These are phyloP conservation scores for Bujurquina vittata DNA, from an alignment of 2,113 vertebrate species.

Conservation along the genomic window DNA sequence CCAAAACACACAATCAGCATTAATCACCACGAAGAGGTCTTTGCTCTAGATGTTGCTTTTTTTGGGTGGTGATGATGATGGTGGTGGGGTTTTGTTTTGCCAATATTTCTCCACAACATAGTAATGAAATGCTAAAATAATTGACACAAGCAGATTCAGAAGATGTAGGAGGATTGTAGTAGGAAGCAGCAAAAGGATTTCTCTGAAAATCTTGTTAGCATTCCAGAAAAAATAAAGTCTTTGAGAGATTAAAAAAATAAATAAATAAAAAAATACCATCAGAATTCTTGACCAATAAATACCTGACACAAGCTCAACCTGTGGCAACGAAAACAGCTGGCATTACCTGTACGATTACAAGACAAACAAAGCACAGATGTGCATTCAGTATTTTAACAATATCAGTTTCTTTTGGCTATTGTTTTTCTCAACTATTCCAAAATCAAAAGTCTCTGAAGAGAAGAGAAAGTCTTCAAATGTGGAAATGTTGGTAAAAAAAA, in stretches of 20 bases:
- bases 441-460: neutral
- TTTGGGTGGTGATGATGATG: neutral
- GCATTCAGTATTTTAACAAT: conserved; percentile 23
- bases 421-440: neutral
- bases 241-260: neutral
- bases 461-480: neutral
- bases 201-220: conserved; percentile 50
- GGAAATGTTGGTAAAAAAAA: conserved; percentile 3
- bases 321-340: conserved; percentile 40
- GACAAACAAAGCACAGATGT: conserved; percentile 45
- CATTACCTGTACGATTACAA: conserved; percentile 35
- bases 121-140: conserved; percentile 42
- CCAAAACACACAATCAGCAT: conserved; percentile 42
- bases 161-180: conserved; percentile 46
- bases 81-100: conserved; percentile 27
- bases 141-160: conserved; percentile 28
- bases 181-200: conserved; percentile 36
- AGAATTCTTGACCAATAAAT: conserved; percentile 24
- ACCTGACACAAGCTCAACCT: conserved; percentile 30
- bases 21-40: conserved; percentile 63
- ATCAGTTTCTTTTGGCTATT: neutral
- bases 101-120: conserved; percentile 42
- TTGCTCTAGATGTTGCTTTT: conserved; percentile 49
- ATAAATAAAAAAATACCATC: neutral
- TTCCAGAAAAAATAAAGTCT: conserved; percentile 27